Percentiles rank a stretch among this genome's conserved stretches.
Evolutionary conservation across 2,113 vertebrate species (phyloP).

Genomic region (Aldabrachelys gigantea): DNA sequence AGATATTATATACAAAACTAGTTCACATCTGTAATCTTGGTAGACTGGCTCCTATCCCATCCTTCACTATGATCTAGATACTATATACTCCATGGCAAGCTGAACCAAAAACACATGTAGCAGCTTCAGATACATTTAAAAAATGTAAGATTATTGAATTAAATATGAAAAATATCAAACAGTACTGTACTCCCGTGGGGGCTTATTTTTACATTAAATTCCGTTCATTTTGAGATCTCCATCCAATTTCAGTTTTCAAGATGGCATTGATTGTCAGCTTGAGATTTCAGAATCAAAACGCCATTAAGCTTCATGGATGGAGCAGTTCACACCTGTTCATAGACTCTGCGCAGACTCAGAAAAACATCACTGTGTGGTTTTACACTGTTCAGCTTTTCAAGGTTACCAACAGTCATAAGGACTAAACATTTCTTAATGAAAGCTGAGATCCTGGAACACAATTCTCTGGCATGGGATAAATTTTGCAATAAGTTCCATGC

Average conservation of each 20-base stretch:
- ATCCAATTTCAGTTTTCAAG: background rate
- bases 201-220: background rate
- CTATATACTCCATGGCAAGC: background rate
- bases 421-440: background rate
- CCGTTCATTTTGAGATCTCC: background rate
- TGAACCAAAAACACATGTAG: background rate
- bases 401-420: background rate
- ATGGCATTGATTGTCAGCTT: background rate
- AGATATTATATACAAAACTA: background rate
- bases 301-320: background rate
- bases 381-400: background rate
- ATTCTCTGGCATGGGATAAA: background rate
- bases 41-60: background rate
- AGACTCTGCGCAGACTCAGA: background rate
- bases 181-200: background rate
- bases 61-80: background rate
- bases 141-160: background rate
- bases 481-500: background rate
- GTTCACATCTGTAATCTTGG: background rate
- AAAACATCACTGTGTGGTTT: background rate
- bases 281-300: background rate
- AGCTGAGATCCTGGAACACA: background rate
- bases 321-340: background rate
- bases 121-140: background rate
- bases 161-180: background rate